Conservation (phyloP, 2,888 invertebrate genomes). For the Metopia argyrocephala region DNA sequence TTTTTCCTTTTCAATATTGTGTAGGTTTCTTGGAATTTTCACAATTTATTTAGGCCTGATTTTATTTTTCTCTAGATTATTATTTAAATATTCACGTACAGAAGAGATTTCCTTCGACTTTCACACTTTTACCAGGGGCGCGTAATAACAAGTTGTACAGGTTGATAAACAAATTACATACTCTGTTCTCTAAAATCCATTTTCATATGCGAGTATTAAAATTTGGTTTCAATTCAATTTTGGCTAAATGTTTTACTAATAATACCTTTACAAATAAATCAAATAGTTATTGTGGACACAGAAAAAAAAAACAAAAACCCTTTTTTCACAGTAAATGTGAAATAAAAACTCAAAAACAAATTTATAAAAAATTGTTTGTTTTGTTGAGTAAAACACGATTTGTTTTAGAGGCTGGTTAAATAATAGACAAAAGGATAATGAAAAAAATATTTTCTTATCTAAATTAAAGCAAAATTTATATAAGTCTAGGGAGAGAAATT, state of each 20-base stretch:
- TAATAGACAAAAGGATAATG: no score
- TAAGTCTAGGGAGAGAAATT: no score
- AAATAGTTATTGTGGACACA: background rate
- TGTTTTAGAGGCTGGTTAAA: no score
- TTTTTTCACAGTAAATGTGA: slow-evolving; percentile 21
- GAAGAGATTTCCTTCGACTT: slow-evolving; percentile 51
- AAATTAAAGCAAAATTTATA: no score
- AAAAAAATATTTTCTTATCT: no score
- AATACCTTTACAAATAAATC: slow-evolving; percentile 43
- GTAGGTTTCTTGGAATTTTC: slow-evolving; percentile 45
- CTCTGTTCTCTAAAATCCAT: slow-evolving; percentile 24
- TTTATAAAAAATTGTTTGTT: no score
- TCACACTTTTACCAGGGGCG: slow-evolving; percentile 60
- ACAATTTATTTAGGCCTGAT: slow-evolving; percentile 54
- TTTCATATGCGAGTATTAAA: background rate
- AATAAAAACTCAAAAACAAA: no score
- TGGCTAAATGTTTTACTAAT: background rate
- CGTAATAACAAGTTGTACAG: slow-evolving; percentile 20
- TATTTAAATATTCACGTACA: background rate
- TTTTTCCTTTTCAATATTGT: slow-evolving; percentile 25
- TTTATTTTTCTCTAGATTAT: background rate
- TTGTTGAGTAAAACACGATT: no score
- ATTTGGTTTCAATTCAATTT: background rate
- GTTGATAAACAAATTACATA: background rate
- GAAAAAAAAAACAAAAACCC: background rate